Evolutionary conservation across 1,140 invertebrate genomes (phyloP).

Genomic region (Metopolophium dirhodum): DNA sequence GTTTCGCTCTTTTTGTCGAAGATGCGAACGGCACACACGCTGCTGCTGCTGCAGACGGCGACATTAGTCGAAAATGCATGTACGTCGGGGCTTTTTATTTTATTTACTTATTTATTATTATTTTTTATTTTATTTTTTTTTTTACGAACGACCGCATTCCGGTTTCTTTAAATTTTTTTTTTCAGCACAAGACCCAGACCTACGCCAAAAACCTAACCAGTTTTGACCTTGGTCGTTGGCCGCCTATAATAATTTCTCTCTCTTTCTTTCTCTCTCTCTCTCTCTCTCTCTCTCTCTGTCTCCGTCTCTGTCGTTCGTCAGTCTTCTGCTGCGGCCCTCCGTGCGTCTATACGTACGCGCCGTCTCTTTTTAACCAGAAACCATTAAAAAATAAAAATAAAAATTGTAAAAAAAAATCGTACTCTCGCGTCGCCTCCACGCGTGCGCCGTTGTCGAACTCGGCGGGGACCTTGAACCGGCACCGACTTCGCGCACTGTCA

Average conservation of each 20-base stretch:
- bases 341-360: neutral
- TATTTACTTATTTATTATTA: neutral
- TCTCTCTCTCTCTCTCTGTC: neutral
- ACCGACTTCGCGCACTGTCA: conserved; percentile 41
- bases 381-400: conserved; percentile 45
- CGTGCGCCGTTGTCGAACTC: neutral
- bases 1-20: neutral
- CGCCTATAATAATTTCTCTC: conserved; percentile 43
- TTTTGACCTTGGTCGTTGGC: conserved; percentile 52
- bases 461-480: conserved; percentile 36
- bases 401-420: conserved; percentile 36
- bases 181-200: conserved; percentile 49
- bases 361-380: neutral
- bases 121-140: neutral
- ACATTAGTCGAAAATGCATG: conserved; percentile 55
- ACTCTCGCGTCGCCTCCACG: neutral
- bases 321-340: neutral
- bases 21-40: neutral
- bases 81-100: neutral
- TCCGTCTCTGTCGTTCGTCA: neutral
- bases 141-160: conserved; percentile 26
- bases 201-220: conserved; percentile 53
- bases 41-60: conserved; percentile 11
- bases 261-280: neutral
- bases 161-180: conserved; percentile 12